Base-by-base conservation (phyloP, 2,113 vertebrate genomes). In the Cervus canadensis region DNA sequence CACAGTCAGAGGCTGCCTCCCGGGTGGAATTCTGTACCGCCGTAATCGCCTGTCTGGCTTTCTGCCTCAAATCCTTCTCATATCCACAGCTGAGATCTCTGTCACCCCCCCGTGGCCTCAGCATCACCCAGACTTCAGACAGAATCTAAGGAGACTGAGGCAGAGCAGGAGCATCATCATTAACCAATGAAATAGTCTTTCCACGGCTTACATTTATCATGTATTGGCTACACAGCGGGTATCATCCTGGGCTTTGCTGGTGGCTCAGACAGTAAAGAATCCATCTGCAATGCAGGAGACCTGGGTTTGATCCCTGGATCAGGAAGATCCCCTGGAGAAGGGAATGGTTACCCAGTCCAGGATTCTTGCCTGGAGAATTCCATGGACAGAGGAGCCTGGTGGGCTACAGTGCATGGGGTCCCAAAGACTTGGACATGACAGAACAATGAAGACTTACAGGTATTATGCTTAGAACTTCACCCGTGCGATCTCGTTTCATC, bases 91-190 rank as follows among this genome's bases (percentile, higher is more conserved):
- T 54, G 45, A 86, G 92, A 60, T 54, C 30, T 54, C 64, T 48
- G 40, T 30, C 11, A n/a, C 3, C 12, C 45, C 45, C 1, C 16
- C 11, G 14, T 15, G 64, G 64, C 74, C 43, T 95, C 71, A 88
- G 78, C 43, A 78, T 62, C n/a, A 71, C 7, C 30, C 64, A 4
- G 1, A 59, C 26, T 56, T 93, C 59, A 89, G 45, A 64, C 54
- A 85, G 93, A 74, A 86, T 91, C 84, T 62, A 87, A 89, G 89
- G 74, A 92, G 48, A 85, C 17, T 19, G n/a, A 89, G 14, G 21
- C 28, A 87, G 28, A 78, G 59, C 13, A 16, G n/a, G 12, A 28
- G 23, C 19, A 17, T 56, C 45, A 17, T 26, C 26, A 21, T 87
- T 87, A 48, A 48, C n/a, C 45, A 76, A 9, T 48, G 76, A 67